A percentile compares a stretch with the other conserved stretches of the same genome.
phyloP scores from a whole-genome alignment of 2,888 invertebrate genomes.

The Pemphredon lugubris region DNA sequence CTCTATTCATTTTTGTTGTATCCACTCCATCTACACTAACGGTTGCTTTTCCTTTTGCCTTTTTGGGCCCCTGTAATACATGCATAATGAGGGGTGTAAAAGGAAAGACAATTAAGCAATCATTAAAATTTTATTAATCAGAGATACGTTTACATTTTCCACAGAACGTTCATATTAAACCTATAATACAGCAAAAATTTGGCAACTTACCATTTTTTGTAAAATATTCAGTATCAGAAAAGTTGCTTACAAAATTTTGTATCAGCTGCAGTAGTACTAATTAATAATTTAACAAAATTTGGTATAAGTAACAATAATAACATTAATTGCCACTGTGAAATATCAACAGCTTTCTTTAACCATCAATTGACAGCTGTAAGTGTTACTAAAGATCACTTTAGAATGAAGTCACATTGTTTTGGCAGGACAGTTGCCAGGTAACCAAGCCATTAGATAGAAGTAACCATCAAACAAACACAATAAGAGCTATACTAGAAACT shows the following conservation, averaged over 20 bases:
- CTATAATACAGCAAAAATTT: background rate
- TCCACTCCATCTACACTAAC: slow-evolving; percentile 92
- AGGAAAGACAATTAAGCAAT: background rate
- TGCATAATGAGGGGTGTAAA: background rate
- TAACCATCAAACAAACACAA: too few species aligned
- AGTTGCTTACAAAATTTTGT: background rate
- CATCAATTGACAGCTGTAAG: slow-evolving; percentile 6
- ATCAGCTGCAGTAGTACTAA: slow-evolving; percentile 2
- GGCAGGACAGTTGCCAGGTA: slow-evolving; percentile 41
- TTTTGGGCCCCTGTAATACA: slow-evolving; percentile 69
- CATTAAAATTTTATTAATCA: slow-evolving; percentile 10
- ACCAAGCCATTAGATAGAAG: slow-evolving; percentile 11
- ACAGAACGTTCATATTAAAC: background rate
- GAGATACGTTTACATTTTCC: slow-evolving; percentile 6
- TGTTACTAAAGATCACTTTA: background rate
- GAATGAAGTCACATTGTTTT: slow-evolving; percentile 31
- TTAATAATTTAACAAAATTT: slow-evolving; percentile 14
- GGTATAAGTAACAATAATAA: slow-evolving; percentile 7
- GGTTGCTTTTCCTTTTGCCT: slow-evolving; percentile 66
- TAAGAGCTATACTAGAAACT: too few species aligned
- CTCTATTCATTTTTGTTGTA: slow-evolving; percentile 95
- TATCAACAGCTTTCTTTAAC: slow-evolving; percentile 10
- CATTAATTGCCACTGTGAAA: slow-evolving; percentile 17
- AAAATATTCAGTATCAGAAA: slow-evolving; percentile 11
- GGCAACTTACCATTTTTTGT: slow-evolving; percentile 50